Base-by-base conservation (phyloP, 1,140 invertebrate species). In the Galleria mellonella region DNA sequence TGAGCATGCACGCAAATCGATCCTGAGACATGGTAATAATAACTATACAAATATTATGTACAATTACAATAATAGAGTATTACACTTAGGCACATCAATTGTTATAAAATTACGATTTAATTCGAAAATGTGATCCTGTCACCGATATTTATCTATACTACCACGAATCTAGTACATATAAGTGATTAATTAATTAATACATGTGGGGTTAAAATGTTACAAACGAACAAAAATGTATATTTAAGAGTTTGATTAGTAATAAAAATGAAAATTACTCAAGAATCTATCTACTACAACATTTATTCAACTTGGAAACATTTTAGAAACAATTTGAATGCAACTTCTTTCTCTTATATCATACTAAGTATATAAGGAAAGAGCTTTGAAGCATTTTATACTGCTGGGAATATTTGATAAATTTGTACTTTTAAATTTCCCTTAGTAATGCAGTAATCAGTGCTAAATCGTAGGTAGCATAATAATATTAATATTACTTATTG, bases 21-120 rank as follows among this genome's bases (percentile, higher is more conserved):
- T 51, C 53, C 52, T 47, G 59, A 62, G 54, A 68, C 70, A 47
- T 62, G 53, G 46, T 57, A 64, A 60, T 49, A 53, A 49, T 62
- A 64, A 62, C 51, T 68, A 62, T 70, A 56, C 53, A 62, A 57
- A 49, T 74, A 77, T 71, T 75, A 78, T 73, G 70, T 83, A 82
- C 72, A 84, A 66, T 76, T 83, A 82, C 56, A 65, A 63, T 63
- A 69, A 72, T 77, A 81, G 71, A 83, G 59, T 83, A 73, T 77
- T 82, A 87, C 85, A 86, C 83, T 85, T 87, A 87, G 85, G 85
- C 86, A 87, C 86, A 87, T 87, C 83, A 75, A 87, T 86, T 87
- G 68, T 86, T 86, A 84, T 82, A 81, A 83, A 84, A 79, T 78
- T 79, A 78, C 70, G 57, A 65, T 74, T 79, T 79, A 79, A 79